Evolutionary conservation across 2,113 vertebrate genomes (phyloP).

Genomic region (Asarcornis scutulata): DNA sequence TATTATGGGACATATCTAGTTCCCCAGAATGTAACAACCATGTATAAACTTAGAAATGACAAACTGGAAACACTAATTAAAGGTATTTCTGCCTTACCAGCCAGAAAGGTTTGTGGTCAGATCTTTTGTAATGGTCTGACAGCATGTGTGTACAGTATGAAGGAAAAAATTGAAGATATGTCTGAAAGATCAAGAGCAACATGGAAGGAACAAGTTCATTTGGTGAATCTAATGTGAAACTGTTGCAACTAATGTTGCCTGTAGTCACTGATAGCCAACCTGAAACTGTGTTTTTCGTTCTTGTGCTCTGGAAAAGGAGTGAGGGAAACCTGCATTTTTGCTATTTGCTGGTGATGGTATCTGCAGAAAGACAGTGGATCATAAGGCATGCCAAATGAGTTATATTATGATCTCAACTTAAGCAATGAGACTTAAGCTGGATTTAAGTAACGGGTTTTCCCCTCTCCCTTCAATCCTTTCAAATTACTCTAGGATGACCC

Average conservation of each 20-base stretch:
- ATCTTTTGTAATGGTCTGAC: neutral
- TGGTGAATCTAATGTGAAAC: neutral
- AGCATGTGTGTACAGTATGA: neutral
- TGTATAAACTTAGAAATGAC: neutral
- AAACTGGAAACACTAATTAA: neutral
- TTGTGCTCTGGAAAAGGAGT: neutral
- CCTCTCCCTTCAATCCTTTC: rapidly evolving
- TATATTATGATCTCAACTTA: neutral
- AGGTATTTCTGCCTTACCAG: neutral
- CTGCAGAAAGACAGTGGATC: neutral
- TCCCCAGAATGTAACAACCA: neutral
- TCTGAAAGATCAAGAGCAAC: neutral
- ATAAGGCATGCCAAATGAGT: neutral
- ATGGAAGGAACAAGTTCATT: neutral
- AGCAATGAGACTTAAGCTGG: neutral
- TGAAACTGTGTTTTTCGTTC: neutral
- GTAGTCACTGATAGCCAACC: neutral
- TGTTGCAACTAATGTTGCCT: neutral
- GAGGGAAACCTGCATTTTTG: neutral
- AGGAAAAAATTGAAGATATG: neutral
- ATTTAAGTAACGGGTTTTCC: neutral
- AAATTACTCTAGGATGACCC: neutral
- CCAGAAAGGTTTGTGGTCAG: neutral
- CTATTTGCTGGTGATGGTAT: neutral
- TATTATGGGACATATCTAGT: neutral